Percentiles rank a stretch among this genome's conserved stretches.
Conservation (phyloP, 2,113 vertebrate genomes). For the Heloderma charlesbogerti region DNA sequence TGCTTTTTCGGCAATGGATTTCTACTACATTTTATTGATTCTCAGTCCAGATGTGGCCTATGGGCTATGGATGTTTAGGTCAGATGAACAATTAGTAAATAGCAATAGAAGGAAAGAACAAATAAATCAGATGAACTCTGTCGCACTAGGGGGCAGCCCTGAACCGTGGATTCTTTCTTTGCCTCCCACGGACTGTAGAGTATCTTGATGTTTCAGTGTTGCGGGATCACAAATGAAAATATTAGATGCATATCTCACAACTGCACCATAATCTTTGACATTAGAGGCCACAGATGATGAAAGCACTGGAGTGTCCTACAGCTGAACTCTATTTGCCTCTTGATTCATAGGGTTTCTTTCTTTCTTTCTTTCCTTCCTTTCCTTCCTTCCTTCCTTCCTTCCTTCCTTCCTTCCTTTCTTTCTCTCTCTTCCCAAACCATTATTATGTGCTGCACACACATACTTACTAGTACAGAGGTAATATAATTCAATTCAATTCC, state of each 20-base stretch:
- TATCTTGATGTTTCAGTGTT: conserved; percentile 16
- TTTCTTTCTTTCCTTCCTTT: neutral
- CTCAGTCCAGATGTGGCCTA: neutral
- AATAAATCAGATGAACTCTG: neutral
- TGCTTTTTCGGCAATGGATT: neutral
- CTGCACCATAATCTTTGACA: neutral
- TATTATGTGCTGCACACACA: neutral
- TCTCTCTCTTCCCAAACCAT: neutral
- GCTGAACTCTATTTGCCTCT: neutral
- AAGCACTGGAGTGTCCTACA: neutral
- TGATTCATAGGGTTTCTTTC: neutral
- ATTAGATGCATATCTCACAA: neutral
- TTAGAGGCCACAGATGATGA: neutral
- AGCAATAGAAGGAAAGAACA: neutral
- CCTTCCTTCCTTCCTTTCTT: too few relatives aligned
- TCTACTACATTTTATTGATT: neutral
- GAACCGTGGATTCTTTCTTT: conserved; percentile 32
- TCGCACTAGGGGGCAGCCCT: conserved; percentile 65
- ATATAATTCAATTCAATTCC: neutral
- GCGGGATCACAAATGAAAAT: neutral
- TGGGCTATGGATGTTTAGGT: neutral
- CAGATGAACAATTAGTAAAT: neutral
- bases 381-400: too few relatives aligned
- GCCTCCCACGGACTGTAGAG: neutral
- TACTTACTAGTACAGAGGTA: neutral